Evolutionary conservation across 1,140 invertebrate genomes (phyloP).

Genomic region (Drosophila punjabiensis): DNA sequence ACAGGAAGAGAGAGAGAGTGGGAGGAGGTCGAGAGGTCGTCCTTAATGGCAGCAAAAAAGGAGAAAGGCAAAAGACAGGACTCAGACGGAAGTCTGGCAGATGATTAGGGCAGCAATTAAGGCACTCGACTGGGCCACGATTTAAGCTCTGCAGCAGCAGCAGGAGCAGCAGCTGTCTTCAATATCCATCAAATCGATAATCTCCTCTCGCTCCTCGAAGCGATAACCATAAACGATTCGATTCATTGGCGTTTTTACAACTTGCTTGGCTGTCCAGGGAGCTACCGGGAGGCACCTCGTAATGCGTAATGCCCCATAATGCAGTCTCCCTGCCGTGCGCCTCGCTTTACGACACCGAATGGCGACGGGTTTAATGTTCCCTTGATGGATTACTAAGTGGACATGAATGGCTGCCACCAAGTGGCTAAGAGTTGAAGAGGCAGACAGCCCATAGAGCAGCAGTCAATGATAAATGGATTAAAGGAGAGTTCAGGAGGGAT

Average conservation of each 20-base stretch:
- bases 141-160: constrained; percentile 13
- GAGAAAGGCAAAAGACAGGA: not conserved
- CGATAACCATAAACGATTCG: constrained; percentile 56
- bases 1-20: not conserved
- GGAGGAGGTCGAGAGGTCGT: constrained; percentile 9
- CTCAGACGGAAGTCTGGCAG: constrained; percentile 48
- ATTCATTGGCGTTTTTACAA: constrained; percentile 66
- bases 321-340: constrained; percentile 55
- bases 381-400: constrained; percentile 73
- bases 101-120: constrained; percentile 79
- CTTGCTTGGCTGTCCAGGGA: constrained; percentile 44
- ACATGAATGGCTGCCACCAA: constrained; percentile 47
- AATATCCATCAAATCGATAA: constrained; percentile 56
- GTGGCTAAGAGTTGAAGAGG: not conserved
- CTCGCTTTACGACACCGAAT: constrained; percentile 41
- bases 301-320: constrained; percentile 66
- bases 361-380: constrained; percentile 44
- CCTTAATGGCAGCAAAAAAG: constrained; percentile 24
- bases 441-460: not conserved
- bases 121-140: constrained; percentile 53
- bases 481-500: not conserved
- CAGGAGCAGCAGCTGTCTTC: constrained; percentile 22
- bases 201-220: not conserved
- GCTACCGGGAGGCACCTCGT: constrained; percentile 17
- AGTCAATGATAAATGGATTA: constrained; percentile 22